Base-by-base conservation (phyloP, 1,140 invertebrate genomes). In the Parapsyche elsis region DNA sequence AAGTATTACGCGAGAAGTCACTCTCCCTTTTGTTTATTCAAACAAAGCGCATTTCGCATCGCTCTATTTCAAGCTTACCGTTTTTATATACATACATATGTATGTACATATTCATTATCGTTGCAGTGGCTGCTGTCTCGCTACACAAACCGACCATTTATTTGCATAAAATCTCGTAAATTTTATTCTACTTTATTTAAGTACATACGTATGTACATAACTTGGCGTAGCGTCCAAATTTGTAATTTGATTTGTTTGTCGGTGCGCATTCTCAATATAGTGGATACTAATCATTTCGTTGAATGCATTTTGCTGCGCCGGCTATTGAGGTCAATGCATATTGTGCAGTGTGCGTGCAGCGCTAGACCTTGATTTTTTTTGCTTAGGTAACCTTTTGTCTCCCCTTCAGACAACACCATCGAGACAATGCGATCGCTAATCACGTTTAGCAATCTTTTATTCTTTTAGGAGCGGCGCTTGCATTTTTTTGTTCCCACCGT, bases 21-120 rank as follows among this genome's bases (percentile, higher is more conserved):
- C 64, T 67, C 64, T 67, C 64, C 23, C 64, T 67, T 67, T 67
- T 67, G 64, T 67, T 67, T 23, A 23, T 67, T 19, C 21, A 67
- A 67, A 67, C 64, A 67, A 67, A 26, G 64, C 64, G 24, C 24
- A 30, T 23, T 67, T 67, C 23, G 64, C 21, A 67, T 12, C 24
- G 64, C 64, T 67, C 64, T 30, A 67, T 67, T 26, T 67, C 21
- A 26, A 67, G 24, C 23, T 67, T 9, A 67, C 19, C 12, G 21
- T 67, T 67, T 67, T 26, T 9, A 9, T 67, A 67, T 67, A n/a
- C n/a, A n/a, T n/a, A n/a, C n/a, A n/a, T 23, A 26, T 67, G 16
- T 5, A 23, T 19, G 16, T 16, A 23, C 24, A 67, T 24, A 1
- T 26, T 67, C 64, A 30, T 30, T 14, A 67, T 30, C 23, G 64